Evolutionary conservation across 2,797 vertebrate genomes (phyloP).

Genomic region (Pseudochromis fuscus): DNA sequence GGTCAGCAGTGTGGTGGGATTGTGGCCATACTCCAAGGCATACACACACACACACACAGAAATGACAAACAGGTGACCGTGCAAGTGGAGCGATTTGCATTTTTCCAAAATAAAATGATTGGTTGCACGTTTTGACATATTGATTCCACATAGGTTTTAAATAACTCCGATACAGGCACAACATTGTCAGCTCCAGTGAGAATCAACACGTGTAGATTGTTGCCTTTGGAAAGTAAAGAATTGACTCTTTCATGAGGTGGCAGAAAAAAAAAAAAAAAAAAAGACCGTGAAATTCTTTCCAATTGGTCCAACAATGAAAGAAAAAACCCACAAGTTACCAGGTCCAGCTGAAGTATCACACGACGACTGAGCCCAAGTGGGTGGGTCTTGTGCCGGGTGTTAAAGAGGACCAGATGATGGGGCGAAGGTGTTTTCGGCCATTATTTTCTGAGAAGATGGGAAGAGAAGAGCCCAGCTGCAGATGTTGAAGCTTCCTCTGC

Average conservation of each 20-base stretch:
- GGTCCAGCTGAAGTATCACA: conserved; percentile 67
- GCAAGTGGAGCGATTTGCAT: conserved; percentile 26
- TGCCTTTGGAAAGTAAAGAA: conserved; percentile 71
- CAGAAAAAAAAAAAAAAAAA: conserved; percentile 42
- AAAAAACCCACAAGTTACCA: conserved; percentile 47
- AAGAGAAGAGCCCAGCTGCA: conserved; percentile 62
- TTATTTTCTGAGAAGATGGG: conserved; percentile 62
- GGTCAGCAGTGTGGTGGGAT: conserved; percentile 57
- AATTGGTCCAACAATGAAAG: conserved; percentile 58
- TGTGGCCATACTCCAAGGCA: conserved; percentile 42
- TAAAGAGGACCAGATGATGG: conserved; percentile 80
- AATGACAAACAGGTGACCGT: conserved; percentile 63
- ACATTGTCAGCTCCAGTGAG: conserved; percentile 26
- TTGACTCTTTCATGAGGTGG: conserved; percentile 69
- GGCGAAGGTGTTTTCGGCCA: conserved; percentile 60
- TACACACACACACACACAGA: conserved; percentile 20
- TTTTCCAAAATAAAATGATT: conserved; percentile 33
- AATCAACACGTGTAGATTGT: conserved; percentile 63
- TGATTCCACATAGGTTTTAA: conserved; percentile 26
- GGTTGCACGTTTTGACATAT: conserved; percentile 25
- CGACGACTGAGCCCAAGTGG: conserved; percentile 44
- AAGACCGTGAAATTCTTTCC: conserved; percentile 50
- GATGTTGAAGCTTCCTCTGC: conserved; percentile 66
- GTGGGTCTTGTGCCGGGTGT: conserved; percentile 53
- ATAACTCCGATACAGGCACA: conserved; percentile 31